phyloP scores from a whole-genome alignment of 2,888 invertebrate species.

The Nemurella pictetii region DNA sequence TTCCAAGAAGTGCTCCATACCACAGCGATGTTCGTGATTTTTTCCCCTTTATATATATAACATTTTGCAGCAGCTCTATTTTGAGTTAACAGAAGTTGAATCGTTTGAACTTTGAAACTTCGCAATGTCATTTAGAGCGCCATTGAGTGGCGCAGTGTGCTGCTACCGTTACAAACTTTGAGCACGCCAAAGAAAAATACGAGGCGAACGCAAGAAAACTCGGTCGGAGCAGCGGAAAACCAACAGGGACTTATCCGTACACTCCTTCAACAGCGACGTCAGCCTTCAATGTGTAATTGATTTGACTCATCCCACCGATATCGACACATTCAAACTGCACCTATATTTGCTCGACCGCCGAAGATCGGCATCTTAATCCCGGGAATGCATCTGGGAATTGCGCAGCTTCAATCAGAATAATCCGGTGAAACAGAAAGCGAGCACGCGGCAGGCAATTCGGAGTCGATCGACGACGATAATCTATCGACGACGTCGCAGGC shows the following conservation, averaged over 20 bases:
- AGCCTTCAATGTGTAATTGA: no score
- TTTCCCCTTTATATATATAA: not conserved
- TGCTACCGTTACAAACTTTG: not conserved
- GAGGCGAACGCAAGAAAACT: no score
- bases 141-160: not conserved
- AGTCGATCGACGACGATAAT: not conserved
- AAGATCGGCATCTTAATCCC: no score
- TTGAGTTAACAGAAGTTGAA: not conserved
- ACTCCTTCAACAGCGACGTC: no score
- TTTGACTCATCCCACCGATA: no score
- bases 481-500: not conserved
- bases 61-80: not conserved
- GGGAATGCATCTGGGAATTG: no score
- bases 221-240: no score
- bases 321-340: no score
- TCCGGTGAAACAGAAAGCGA: no score
- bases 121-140: not conserved
- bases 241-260: no score
- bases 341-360: no score
- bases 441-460: not conserved
- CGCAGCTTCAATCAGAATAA: no score
- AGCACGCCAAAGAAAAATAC: not conserved
- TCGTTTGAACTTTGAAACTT: not conserved
- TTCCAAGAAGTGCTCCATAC: not conserved
- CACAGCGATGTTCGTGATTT: not conserved